Conservation (phyloP, 2,797 vertebrate genomes). For the Calcarius lapponicus region DNA sequence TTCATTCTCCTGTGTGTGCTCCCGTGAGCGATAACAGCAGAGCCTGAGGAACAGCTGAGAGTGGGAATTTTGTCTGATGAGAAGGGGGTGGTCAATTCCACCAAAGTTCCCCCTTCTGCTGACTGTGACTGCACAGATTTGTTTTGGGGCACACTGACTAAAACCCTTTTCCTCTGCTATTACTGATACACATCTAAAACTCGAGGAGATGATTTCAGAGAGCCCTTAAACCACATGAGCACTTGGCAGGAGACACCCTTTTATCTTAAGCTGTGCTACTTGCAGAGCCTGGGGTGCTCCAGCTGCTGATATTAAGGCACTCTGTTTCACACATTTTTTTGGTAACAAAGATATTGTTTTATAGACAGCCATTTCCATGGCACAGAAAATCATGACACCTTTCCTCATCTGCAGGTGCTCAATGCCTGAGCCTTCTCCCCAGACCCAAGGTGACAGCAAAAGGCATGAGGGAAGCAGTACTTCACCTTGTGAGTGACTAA, state of each 20-base stretch:
- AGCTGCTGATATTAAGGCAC: neutral
- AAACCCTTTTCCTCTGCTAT: neutral
- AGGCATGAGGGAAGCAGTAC: neutral
- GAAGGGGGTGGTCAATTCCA: neutral
- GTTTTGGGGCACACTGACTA: neutral
- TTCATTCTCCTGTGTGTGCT: neutral
- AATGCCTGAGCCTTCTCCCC: neutral
- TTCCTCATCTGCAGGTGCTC: neutral
- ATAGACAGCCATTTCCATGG: neutral
- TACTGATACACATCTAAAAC: accelerated
- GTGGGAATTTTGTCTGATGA: neutral
- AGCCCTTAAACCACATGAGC: neutral
- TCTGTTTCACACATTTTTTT: neutral
- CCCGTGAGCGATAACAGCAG: neutral
- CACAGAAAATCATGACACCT: neutral
- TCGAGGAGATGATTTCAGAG: neutral
- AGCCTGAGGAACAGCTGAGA: neutral
- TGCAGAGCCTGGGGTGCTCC: neutral
- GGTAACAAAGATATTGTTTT: neutral
- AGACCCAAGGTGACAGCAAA: neutral
- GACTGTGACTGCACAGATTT: neutral
- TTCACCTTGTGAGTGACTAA: neutral
- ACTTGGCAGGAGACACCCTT: neutral
- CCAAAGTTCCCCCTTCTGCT: neutral
- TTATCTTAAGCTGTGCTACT: neutral